Conservation (phyloP, 2,113 vertebrate species). For the Cochlearius cochlearius region DNA sequence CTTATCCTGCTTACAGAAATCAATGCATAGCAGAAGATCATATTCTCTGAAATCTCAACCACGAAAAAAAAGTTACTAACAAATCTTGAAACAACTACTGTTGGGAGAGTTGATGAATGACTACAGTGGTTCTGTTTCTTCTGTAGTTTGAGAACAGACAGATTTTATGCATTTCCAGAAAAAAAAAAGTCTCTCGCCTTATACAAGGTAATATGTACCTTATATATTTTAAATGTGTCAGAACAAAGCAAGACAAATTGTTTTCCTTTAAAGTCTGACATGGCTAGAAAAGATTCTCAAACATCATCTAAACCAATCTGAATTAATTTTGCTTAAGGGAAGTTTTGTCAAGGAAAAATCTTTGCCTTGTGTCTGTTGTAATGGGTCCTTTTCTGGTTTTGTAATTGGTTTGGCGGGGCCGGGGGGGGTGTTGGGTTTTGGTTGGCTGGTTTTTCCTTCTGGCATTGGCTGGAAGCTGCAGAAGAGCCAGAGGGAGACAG, state of each 20-base stretch:
- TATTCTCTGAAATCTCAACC: neutral
- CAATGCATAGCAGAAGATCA: neutral
- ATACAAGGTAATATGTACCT: neutral
- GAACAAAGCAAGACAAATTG: neutral
- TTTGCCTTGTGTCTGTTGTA: neutral
- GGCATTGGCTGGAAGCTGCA: neutral
- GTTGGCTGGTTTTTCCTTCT: neutral
- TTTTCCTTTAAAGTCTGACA: neutral
- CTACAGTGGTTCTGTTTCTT: neutral
- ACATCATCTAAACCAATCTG: neutral
- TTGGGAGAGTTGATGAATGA: neutral
- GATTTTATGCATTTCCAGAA: neutral
- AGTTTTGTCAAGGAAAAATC: neutral
- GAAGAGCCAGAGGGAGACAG: neutral
- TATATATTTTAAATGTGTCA: neutral
- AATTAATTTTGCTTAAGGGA: neutral
- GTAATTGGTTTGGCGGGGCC: neutral
- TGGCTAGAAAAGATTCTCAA: neutral
- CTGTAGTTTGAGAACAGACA: neutral
- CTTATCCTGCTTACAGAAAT: neutral
- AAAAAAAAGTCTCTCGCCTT: neutral
- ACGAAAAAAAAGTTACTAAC: neutral
- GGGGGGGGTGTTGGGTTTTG: neutral
- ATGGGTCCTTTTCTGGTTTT: neutral
- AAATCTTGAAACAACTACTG: neutral